Evolutionary conservation across 1,140 invertebrate genomes (phyloP).

Genomic region (Scylla paramamosain): DNA sequence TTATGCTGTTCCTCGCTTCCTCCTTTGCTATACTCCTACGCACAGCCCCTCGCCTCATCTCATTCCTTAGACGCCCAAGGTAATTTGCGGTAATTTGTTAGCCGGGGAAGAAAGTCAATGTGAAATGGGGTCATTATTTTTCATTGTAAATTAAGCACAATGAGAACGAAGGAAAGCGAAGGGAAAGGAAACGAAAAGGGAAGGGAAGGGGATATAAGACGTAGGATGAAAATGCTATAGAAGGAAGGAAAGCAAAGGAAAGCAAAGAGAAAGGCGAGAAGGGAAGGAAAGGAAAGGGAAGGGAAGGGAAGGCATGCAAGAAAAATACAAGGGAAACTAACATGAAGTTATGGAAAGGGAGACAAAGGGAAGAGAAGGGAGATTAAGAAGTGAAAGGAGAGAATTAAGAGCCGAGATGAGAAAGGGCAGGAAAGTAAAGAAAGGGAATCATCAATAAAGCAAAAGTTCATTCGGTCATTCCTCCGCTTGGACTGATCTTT

Average conservation of each 20-base stretch:
- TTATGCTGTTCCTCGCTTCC: no score
- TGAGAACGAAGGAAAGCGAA: background rate
- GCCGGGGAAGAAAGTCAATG: background rate
- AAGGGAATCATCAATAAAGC: background rate
- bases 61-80: no score
- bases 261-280: background rate
- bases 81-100: no score
- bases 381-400: no score
- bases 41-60: no score
- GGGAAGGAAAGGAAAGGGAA: background rate
- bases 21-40: no score
- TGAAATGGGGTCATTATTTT: background rate
- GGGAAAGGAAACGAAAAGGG: background rate
- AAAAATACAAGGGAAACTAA: no score
- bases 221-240: no score
- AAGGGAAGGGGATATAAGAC: no score
- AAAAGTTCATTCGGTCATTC: background rate
- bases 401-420: background rate
- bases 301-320: background rate
- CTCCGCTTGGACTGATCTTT: background rate
- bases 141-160: background rate
- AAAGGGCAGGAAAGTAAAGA: background rate
- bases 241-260: background rate
- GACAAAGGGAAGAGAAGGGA: background rate
- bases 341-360: background rate